Conservation (phyloP, 2,113 vertebrate species). For the Hemiscyllium ocellatum region DNA sequence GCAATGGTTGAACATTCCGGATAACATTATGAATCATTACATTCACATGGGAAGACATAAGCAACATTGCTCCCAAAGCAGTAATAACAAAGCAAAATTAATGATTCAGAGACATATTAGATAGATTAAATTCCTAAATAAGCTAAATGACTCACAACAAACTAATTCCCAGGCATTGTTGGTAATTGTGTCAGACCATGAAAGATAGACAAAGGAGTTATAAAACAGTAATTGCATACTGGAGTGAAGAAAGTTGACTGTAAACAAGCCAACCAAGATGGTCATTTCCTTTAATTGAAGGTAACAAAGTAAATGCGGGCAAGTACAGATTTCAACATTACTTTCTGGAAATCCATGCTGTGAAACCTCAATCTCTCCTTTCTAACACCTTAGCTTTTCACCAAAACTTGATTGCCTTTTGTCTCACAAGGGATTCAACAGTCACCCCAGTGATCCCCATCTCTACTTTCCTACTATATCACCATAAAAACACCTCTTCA, state of each 20-base stretch:
- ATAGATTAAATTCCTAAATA: background rate
- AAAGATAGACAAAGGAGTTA: background rate
- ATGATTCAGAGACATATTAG: background rate
- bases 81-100: background rate
- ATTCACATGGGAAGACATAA: conserved; percentile 9
- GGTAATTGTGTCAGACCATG: background rate
- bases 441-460: background rate
- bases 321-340: background rate
- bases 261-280: background rate
- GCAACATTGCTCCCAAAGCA: background rate
- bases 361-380: background rate
- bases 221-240: background rate
- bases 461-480: background rate
- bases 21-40: background rate
- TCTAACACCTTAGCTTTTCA: background rate
- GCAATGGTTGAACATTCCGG: background rate
- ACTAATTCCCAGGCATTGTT: background rate
- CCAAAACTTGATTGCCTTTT: background rate
- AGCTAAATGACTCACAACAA: background rate
- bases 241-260: background rate
- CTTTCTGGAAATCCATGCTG: background rate
- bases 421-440: background rate
- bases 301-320: background rate
- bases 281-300: background rate
- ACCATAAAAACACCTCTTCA: background rate